Conservation (phyloP, 2,113 vertebrate genomes). For the Isichthys henryi region DNA sequence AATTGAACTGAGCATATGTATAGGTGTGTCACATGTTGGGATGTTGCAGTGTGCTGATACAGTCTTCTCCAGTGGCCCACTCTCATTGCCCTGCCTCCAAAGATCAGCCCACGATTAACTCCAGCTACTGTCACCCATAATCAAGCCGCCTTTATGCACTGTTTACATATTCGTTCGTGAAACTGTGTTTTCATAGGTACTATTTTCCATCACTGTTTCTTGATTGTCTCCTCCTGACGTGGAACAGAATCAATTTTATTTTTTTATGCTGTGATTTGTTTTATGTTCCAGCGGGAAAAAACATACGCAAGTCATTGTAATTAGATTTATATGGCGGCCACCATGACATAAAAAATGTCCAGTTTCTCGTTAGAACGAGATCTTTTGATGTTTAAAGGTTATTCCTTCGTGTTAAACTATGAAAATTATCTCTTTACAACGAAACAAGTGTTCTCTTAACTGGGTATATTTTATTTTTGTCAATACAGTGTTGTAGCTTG, state of each 20-base stretch:
- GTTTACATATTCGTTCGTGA: neutral
- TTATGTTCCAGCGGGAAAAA: neutral
- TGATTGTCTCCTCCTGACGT: neutral
- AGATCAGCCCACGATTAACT: neutral
- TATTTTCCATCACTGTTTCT: neutral
- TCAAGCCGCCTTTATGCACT: neutral
- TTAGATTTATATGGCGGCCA: neutral
- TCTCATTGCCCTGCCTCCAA: neutral
- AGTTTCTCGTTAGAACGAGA: neutral
- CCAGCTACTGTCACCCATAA: neutral
- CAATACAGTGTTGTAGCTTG: neutral
- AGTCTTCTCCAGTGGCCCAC: neutral
- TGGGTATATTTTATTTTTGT: neutral
- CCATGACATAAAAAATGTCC: neutral
- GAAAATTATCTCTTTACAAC: neutral
- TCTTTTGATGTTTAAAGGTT: neutral
- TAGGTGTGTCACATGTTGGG: neutral
- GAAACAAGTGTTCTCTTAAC: neutral
- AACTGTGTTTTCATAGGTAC: neutral
- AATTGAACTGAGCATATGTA: neutral
- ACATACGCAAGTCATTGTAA: neutral
- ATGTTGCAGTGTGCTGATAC: neutral
- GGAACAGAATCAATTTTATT: neutral
- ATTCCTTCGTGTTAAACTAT: neutral
- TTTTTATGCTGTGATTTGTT: neutral